Percentiles rank a stretch among this genome's conserved stretches.
Evolutionary conservation across 2,888 invertebrate species (phyloP).

Genomic region (Rotaria sp.): DNA sequence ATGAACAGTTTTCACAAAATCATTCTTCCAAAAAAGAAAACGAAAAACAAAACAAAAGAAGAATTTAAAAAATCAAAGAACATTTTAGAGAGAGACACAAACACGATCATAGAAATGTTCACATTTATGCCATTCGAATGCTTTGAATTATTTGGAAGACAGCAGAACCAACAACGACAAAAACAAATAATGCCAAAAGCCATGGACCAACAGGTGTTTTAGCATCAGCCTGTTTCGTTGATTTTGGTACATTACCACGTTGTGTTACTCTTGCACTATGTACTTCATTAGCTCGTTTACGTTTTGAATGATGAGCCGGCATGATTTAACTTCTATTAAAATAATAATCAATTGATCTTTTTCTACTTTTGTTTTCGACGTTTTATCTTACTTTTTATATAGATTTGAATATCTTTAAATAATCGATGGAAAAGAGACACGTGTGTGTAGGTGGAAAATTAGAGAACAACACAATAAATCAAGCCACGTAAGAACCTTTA

Average conservation of each 20-base stretch:
- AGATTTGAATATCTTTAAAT: neutral
- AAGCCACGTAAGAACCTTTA: neutral
- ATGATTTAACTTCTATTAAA: neutral
- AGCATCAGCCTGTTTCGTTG: slow-evolving; percentile 63
- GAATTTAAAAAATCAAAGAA: neutral
- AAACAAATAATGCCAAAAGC: slow-evolving; percentile 90
- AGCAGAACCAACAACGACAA: slow-evolving; percentile 95
- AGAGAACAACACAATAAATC: neutral
- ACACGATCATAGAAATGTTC: neutral
- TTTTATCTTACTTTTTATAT: neutral
- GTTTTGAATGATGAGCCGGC: slow-evolving; percentile 22
- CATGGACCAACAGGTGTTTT: slow-evolving; percentile 76
- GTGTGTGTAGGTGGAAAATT: neutral
- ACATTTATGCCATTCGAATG: slow-evolving; percentile 48
- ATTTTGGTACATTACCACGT: slow-evolving; percentile 30
- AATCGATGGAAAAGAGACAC: neutral
- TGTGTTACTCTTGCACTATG: neutral
- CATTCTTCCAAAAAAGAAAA: neutral
- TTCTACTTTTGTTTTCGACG: no score
- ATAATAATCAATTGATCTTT: neutral
- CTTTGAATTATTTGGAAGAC: slow-evolving; percentile 88
- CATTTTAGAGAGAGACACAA: neutral
- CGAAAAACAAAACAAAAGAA: no score
- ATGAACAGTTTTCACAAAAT: neutral
- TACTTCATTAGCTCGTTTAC: slow-evolving; percentile 17